Evolutionary conservation across 1,140 invertebrate species (phyloP).

Genomic region (Sitophilus oryzae): DNA sequence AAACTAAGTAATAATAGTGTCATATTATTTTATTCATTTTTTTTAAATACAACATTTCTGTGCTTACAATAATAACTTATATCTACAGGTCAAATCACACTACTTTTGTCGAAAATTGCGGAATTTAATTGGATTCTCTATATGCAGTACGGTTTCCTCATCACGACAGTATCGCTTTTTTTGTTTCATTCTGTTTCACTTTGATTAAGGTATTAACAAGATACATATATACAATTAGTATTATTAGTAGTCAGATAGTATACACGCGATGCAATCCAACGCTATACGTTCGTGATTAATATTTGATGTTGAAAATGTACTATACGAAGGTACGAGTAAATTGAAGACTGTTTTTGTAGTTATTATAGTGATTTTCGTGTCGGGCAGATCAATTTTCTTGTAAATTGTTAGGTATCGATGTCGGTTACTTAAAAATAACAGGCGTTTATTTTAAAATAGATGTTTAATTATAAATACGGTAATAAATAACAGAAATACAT

Average conservation of each 20-base stretch:
- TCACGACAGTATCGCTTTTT: conserved; percentile 9
- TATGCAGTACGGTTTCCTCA: conserved; percentile 19
- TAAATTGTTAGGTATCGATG: too few species aligned
- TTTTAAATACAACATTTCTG: conserved; percentile 38
- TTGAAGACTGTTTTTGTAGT: too few species aligned
- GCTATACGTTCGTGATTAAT: too few species aligned
- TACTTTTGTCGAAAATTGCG: conserved; percentile 31
- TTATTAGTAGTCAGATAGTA: not conserved
- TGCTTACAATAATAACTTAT: conserved; percentile 42
- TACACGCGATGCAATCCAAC: not conserved
- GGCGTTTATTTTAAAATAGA: too few species aligned
- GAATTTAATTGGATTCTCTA: conserved; percentile 22
- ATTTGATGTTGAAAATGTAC: too few species aligned
- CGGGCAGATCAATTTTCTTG: too few species aligned
- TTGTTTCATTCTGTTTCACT: conserved; percentile 2
- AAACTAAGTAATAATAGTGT: conserved; percentile 31
- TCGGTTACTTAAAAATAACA: too few species aligned
- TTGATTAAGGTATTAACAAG: not conserved
- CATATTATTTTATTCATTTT: conserved; percentile 29
- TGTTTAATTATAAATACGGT: too few species aligned
- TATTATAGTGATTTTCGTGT: too few species aligned
- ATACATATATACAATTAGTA: not conserved
- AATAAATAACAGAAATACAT: too few species aligned
- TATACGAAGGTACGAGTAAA: too few species aligned
- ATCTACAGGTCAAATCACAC: conserved; percentile 43